Conservation (phyloP, 2,797 vertebrate genomes). For the Channa striata region DNA sequence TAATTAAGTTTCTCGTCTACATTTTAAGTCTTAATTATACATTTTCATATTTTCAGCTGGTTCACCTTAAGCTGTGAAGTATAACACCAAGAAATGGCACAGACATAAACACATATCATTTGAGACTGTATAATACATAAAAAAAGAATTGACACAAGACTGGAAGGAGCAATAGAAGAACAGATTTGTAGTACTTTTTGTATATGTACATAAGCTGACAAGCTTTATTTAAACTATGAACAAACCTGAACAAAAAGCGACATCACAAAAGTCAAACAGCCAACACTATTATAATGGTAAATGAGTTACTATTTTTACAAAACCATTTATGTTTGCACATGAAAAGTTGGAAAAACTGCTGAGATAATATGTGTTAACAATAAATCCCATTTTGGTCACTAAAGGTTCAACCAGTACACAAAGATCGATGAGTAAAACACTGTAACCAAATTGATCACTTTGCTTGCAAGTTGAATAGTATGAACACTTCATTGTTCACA, state of each 20-base stretch:
- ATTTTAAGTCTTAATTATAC: conserved; percentile 25
- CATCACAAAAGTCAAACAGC: background rate
- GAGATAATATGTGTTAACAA: background rate
- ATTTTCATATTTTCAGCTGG: background rate
- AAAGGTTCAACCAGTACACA: conserved; percentile 8
- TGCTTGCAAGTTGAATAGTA: too few relatives aligned
- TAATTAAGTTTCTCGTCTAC: conserved; percentile 5
- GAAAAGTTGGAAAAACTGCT: background rate
- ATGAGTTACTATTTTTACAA: background rate
- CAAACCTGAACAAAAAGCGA: background rate
- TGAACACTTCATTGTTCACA: background rate
- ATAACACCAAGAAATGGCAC: background rate
- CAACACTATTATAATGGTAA: background rate
- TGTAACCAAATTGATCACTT: background rate
- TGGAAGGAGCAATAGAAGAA: rapidly evolving
- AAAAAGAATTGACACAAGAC: background rate
- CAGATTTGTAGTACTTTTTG: background rate
- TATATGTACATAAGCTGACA: background rate
- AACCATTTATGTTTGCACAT: background rate
- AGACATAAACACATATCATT: background rate
- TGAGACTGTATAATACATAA: too few relatives aligned
- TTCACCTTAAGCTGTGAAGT: background rate
- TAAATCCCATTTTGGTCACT: background rate
- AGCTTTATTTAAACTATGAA: conserved; percentile 49
- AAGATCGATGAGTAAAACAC: conserved; percentile 18